Evolutionary conservation across 2,113 vertebrate species (phyloP), one percentile per base, ranked within the genome.

Genomic region (Hippolais icterina): DNA sequence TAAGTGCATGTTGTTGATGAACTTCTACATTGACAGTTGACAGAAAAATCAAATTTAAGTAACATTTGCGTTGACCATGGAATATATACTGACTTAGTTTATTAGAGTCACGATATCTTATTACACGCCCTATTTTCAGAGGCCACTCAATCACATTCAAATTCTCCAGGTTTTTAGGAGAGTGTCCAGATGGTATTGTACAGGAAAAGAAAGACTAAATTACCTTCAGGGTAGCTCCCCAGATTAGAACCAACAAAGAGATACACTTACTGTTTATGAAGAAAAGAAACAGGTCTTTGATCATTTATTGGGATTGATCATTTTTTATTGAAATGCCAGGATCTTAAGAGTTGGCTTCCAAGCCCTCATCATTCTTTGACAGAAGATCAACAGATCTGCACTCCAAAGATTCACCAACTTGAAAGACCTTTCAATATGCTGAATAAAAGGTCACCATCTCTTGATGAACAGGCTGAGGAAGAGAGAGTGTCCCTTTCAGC

Each of bases 251-350:
- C 21, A 69, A 68, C 50, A 53, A 91, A 93, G 53, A 91, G 76
- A 86, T 78, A 46, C 28, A 49, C 64, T 95, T 96, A 87, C 65
- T 81, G 54, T 93, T 97, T 89, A 89, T 83, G 93, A 95, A 94
- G 91, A 96, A 95, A 94, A 91, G 53, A 96, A 97, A 91, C 24
- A 74, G 53, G 50, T 94, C 28, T 95, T 97, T 97, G 94, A 95
- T 95, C 53, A 77, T 96, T 83, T 68, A 76, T 84, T 72, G 84
- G 31, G 47, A 95, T 78, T 76, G 81, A 87, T 70, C 46, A 80
- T 66, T 93, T 97, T 81, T 97, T 75, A 54, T 29, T 93, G 37
- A 93, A 94, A 90, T 77, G 15, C 91, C 91, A 83, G 87, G 39
- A 96, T 52, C 87, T 95, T 95, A 96, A 65, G 93, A 81, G 79